Percentiles rank a stretch among this genome's conserved stretches.
phyloP scores from a whole-genome alignment of 2,797 vertebrate genomes.

The Chiroxiphia lanceolata region DNA sequence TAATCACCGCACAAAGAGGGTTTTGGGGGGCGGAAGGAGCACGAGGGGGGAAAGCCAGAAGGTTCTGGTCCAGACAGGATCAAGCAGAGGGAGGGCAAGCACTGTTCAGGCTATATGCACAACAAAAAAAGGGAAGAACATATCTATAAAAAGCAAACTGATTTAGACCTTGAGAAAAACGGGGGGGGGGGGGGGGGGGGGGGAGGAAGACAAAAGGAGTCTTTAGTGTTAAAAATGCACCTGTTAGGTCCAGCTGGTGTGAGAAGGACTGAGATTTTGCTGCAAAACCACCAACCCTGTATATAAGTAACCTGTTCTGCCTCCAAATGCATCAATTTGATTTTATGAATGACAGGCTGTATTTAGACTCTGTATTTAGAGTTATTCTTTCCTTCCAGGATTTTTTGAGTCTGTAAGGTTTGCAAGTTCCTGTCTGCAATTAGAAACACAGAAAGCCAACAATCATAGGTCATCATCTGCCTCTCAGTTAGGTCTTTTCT shows the following conservation, averaged over 20 bases:
- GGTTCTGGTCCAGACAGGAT: background rate
- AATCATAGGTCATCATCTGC: background rate
- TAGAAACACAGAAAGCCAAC: background rate
- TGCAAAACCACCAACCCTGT: background rate
- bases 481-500: background rate
- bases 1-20: background rate
- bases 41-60: background rate
- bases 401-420: background rate
- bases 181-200: accelerated
- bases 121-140: background rate
- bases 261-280: background rate
- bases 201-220: background rate
- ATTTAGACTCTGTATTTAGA: background rate
- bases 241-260: background rate
- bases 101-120: background rate
- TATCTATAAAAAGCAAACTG: background rate
- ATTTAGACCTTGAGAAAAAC: background rate
- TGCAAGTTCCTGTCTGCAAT: background rate
- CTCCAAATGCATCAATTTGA: background rate
- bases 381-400: background rate
- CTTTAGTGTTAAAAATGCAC: background rate
- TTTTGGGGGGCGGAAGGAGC: background rate
- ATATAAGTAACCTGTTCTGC: background rate
- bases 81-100: background rate
- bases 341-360: background rate